Evolutionary conservation across 2,797 vertebrate species (phyloP).

Genomic region (Centroberyx gerrardi): DNA sequence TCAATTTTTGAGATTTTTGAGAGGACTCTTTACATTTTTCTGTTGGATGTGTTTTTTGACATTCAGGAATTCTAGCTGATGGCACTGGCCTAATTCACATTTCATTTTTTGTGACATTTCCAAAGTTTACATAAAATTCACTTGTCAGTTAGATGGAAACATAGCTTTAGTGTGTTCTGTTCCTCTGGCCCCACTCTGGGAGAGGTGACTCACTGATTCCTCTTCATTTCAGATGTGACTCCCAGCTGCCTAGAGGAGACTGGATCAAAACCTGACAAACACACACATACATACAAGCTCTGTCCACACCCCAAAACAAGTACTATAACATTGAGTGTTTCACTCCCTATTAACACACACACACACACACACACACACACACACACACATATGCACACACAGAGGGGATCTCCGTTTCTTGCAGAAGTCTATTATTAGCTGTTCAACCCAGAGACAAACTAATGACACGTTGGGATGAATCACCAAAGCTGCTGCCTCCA

Average conservation of each 20-base stretch:
- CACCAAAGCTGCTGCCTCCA: conserved; percentile 76
- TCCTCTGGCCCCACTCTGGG: no score
- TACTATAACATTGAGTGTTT: conserved; percentile 62
- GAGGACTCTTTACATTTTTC: no score
- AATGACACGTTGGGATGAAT: conserved; percentile 87
- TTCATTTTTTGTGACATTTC: no score
- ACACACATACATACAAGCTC: conserved; percentile 25
- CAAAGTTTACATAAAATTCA: no score
- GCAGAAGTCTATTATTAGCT: conserved; percentile 88
- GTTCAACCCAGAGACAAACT: conserved; percentile 89
- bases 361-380: neutral
- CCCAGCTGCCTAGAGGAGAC: conserved; percentile 62
- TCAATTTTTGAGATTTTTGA: no score
- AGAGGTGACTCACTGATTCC: conserved; percentile 5
- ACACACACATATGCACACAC: conserved; percentile 40
- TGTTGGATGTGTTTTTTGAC: no score
- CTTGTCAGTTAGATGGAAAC: no score
- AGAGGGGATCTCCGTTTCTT: conserved; percentile 83
- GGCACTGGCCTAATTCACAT: no score
- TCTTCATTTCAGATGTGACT: conserved; percentile 57
- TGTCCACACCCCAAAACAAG: conserved; percentile 52
- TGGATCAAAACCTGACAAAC: conserved; percentile 45
- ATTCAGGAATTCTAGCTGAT: no score
- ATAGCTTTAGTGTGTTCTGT: no score
- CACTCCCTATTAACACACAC: conserved; percentile 55